Evolutionary conservation across 2,113 vertebrate species (phyloP).

Genomic region (Psilopogon haemacephalus): DNA sequence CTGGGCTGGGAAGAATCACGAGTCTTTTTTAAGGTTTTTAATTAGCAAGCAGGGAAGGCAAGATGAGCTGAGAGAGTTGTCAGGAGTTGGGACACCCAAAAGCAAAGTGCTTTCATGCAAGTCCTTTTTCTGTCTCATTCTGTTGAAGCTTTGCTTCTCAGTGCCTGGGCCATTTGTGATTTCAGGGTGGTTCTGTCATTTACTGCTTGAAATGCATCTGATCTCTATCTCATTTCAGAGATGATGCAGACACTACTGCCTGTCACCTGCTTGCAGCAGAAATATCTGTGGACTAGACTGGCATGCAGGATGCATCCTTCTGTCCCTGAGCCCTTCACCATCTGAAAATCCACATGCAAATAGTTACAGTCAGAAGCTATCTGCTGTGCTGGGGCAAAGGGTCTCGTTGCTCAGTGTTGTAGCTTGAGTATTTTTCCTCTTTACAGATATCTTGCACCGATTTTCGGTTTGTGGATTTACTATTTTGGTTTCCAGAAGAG

Average conservation of each 20-base stretch:
- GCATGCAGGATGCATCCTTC: not conserved
- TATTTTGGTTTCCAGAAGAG: not conserved
- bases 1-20: not conserved
- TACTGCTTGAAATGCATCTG: not conserved
- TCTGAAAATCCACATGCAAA: not conserved
- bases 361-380: not conserved
- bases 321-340: not conserved
- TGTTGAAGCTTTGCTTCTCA: not conserved
- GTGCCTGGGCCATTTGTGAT: not conserved
- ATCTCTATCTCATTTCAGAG: not conserved
- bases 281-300: not conserved
- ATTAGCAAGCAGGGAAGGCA: not conserved
- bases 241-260: not conserved
- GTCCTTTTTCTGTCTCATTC: not conserved
- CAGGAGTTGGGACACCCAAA: not conserved
- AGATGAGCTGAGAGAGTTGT: not conserved
- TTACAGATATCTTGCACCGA: not conserved
- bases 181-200: conserved; percentile 11
- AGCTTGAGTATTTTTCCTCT: not conserved
- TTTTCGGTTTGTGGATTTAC: not conserved
- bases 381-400: accelerated
- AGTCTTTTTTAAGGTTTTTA: conserved; percentile 21
- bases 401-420: accelerated
- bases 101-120: not conserved
- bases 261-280: not conserved